These are phyloP conservation scores for Crenuchus spilurus DNA, from an alignment of 2,797 vertebrate species.

Conservation along the genomic window DNA sequence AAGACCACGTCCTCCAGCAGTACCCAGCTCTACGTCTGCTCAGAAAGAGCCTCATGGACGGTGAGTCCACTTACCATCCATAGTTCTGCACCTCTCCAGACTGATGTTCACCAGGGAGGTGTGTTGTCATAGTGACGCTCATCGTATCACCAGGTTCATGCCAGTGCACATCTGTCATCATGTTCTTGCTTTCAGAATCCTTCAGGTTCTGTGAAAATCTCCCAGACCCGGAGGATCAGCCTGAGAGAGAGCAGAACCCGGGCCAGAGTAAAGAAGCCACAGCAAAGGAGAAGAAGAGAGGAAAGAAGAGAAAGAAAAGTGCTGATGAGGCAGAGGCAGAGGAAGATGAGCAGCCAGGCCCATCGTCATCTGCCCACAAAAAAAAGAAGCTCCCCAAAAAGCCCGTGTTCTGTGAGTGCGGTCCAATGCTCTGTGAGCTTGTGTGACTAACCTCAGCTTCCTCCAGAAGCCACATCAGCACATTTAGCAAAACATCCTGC, in stretches of 20 bases:
- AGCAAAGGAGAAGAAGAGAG: conserved; percentile 18
- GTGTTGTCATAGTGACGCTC: too few relatives aligned
- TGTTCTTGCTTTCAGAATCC: conserved; percentile 53
- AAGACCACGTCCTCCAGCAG: conserved; percentile 58
- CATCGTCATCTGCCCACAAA: conserved; percentile 51
- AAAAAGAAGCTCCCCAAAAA: conserved; percentile 57
- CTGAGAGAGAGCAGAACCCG: neutral
- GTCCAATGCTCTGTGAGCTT: neutral
- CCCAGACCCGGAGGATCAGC: neutral
- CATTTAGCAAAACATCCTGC: neutral
- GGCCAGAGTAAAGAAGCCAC: neutral
- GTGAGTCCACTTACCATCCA: conserved; percentile 50
- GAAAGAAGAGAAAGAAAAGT: neutral
- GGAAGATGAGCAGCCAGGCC: conserved; percentile 51
- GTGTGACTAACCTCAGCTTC: neutral
- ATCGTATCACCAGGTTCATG: too few relatives aligned
- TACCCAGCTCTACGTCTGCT: conserved; percentile 65
- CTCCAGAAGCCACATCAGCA: neutral
- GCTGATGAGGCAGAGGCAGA: conserved; percentile 6
- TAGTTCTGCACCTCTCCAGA: too few relatives aligned
- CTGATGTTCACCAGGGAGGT: too few relatives aligned
- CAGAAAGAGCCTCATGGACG: conserved; percentile 63
- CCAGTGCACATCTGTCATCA: neutral
- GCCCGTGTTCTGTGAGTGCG: conserved; percentile 65
- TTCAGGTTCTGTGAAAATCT: conserved; percentile 36